These are phyloP conservation scores for Archivesica marissinica DNA, from an alignment of 1,140 invertebrate species.

Conservation along the genomic window DNA sequence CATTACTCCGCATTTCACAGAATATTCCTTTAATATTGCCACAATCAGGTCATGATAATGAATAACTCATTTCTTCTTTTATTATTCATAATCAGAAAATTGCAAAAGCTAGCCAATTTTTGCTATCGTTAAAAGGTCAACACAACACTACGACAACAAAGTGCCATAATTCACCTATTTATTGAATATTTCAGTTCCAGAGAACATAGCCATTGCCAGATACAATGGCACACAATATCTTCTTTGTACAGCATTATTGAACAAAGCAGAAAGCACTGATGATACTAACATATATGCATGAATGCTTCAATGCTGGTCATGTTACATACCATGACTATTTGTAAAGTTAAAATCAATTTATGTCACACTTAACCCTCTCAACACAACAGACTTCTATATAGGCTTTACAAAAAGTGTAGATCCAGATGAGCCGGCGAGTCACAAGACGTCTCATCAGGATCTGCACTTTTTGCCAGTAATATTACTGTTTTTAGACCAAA, in stretches of 20 bases:
- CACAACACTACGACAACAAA: constrained; percentile 6
- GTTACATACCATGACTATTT: too few species aligned
- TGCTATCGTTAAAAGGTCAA: neutral
- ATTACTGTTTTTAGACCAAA: too few species aligned
- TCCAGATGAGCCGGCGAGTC: too few species aligned
- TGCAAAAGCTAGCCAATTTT: neutral
- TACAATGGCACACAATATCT: neutral
- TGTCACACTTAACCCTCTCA: too few species aligned
- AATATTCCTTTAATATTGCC: constrained; percentile 1
- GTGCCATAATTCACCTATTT: constrained; percentile 16
- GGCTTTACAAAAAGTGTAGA: too few species aligned
- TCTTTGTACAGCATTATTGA: neutral
- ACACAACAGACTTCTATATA: too few species aligned
- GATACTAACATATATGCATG: too few species aligned
- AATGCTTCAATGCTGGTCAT: too few species aligned
- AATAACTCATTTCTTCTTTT: neutral
- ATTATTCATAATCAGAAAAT: constrained; percentile 11
- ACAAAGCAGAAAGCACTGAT: constrained; percentile 10
- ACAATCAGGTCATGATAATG: constrained; percentile 4
- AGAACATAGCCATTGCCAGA: too few species aligned
- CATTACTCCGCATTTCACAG: neutral
- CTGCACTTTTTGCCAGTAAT: too few species aligned
- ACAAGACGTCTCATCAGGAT: too few species aligned
- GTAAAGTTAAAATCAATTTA: too few species aligned
- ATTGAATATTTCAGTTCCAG: neutral